Conservation (phyloP, 2,113 vertebrate genomes). For the Athene noctua region DNA sequence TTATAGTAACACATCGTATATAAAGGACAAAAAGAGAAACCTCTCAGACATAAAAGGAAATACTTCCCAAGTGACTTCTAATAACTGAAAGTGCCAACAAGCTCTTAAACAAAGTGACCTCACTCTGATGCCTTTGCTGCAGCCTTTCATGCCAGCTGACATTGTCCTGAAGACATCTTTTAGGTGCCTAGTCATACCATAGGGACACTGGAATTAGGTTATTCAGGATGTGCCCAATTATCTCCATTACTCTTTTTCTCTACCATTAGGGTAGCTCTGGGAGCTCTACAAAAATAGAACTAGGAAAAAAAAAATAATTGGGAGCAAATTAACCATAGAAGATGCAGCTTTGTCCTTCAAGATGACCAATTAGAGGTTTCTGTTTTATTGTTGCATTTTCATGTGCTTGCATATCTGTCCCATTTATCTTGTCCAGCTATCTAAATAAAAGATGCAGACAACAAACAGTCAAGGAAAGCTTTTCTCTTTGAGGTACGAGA, state of each 20-base stretch:
- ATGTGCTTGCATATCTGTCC: not conserved
- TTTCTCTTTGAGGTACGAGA: not conserved
- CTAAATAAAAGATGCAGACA: not conserved
- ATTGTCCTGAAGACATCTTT: constrained; percentile 32
- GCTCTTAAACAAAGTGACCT: not conserved
- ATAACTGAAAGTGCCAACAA: not conserved
- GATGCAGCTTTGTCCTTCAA: constrained; percentile 12
- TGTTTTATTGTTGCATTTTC: not conserved
- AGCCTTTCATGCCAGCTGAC: not conserved
- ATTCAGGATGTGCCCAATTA: constrained; percentile 42
- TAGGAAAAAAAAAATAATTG: not conserved
- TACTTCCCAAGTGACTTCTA: not conserved
- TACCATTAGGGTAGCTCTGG: not conserved
- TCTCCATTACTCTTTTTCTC: not conserved
- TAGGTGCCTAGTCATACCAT: not conserved
- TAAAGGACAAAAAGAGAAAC: not conserved
- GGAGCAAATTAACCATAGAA: constrained; percentile 19
- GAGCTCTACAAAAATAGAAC: constrained; percentile 25
- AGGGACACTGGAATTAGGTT: constrained; percentile 22
- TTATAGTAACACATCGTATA: not conserved
- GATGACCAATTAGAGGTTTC: not conserved
- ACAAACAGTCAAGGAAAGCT: not conserved
- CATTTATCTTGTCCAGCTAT: not conserved
- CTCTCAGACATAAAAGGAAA: constrained; percentile 10
- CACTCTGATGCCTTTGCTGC: not conserved